phyloP scores from a whole-genome alignment of 2,888 invertebrate genomes.

The Tineola bisselliella region DNA sequence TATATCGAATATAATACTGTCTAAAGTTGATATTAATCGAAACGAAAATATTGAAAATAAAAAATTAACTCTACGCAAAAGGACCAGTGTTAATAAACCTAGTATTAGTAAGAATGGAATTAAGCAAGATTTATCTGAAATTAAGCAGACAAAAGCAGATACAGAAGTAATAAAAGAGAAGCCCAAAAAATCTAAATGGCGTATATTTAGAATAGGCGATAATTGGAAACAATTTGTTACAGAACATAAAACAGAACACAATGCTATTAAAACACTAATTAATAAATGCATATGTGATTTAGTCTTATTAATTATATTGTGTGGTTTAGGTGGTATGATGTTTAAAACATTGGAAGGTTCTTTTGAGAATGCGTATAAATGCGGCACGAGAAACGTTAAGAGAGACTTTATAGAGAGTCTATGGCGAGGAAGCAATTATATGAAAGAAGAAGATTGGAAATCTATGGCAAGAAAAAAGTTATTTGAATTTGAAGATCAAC shows the following conservation, averaged over 20 bases:
- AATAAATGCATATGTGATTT: slow-evolving; percentile 76
- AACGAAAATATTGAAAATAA: slow-evolving; percentile 16
- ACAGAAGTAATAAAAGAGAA: slow-evolving; percentile 28
- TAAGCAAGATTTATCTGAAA: slow-evolving; percentile 26
- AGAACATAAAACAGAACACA: slow-evolving; percentile 67
- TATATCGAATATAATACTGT: slow-evolving; percentile 35
- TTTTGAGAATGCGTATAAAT: slow-evolving; percentile 87
- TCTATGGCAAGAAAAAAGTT: slow-evolving; percentile 82
- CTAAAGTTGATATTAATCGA: slow-evolving; percentile 26
- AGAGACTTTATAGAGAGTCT: slow-evolving; percentile 85
- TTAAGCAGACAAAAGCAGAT: slow-evolving; percentile 18
- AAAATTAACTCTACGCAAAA: slow-evolving; percentile 40
- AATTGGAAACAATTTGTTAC: slow-evolving; percentile 66
- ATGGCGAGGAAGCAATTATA: slow-evolving; percentile 82
- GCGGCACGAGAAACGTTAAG: slow-evolving; percentile 86
- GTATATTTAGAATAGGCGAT: slow-evolving; percentile 26
- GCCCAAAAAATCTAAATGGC: slow-evolving; percentile 40
- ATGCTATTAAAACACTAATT: slow-evolving; percentile 61
- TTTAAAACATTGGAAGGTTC: slow-evolving; percentile 86
- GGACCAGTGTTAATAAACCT: slow-evolving; percentile 16
- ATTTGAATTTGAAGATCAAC: slow-evolving; percentile 85
- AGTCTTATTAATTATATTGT: slow-evolving; percentile 75
- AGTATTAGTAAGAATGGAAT: slow-evolving; percentile 26
- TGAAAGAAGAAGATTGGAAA: slow-evolving; percentile 91
- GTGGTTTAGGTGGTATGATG: slow-evolving; percentile 82